phyloP scores from a whole-genome alignment of 2,113 vertebrate genomes.

The Spea multiplicata region DNA sequence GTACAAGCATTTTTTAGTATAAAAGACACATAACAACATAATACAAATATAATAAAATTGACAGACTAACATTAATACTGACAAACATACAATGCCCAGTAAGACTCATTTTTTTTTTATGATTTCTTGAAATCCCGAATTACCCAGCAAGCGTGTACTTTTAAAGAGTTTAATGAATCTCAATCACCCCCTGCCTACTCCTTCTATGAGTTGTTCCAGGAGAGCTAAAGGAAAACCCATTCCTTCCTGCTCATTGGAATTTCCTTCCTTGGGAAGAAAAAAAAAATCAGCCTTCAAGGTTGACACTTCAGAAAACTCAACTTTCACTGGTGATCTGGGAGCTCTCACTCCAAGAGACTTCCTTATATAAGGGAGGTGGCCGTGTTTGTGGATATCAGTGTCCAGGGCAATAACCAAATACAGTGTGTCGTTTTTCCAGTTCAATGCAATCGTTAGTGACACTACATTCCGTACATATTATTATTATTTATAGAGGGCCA shows the following conservation, averaged over 20 bases:
- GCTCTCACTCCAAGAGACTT: slow-evolving; percentile 8
- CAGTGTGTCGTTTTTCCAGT: background rate
- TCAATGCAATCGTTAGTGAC: background rate
- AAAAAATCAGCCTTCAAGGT: slow-evolving; percentile 33
- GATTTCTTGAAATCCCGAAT: background rate
- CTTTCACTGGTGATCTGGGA: slow-evolving; percentile 24
- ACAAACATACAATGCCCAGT: too few relatives aligned
- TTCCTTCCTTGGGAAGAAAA: slow-evolving; percentile 27
- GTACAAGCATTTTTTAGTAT: too few relatives aligned
- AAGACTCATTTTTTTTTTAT: too few relatives aligned
- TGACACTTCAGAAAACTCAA: slow-evolving; percentile 2
- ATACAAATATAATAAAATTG: too few relatives aligned
- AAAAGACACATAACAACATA: too few relatives aligned
- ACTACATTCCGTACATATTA: background rate
- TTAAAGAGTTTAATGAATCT: background rate
- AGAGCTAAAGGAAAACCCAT: slow-evolving; percentile 4
- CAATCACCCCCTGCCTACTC: background rate
- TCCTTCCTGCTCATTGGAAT: slow-evolving; percentile 35
- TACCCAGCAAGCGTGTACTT: background rate
- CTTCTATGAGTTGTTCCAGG: background rate
- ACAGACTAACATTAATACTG: too few relatives aligned
- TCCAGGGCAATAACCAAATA: background rate
- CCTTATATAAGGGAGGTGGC: slow-evolving; percentile 18
- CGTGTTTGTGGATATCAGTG: background rate
- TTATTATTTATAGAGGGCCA: too few relatives aligned